Base-by-base conservation (phyloP, 2,888 invertebrate genomes). In the Torymus tubicola region DNA sequence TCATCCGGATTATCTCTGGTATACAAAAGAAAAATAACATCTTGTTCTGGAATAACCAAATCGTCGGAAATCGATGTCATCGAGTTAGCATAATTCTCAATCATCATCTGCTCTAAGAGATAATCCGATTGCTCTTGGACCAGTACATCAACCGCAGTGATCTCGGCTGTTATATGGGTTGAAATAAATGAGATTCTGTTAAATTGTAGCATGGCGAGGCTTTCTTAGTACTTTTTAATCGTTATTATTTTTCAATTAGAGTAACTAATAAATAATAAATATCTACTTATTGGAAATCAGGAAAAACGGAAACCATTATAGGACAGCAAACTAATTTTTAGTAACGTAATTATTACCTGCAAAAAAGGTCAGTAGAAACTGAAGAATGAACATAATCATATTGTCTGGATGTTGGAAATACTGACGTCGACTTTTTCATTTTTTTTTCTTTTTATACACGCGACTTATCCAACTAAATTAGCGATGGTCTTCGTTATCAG, bases 11-110 rank as follows among this genome's bases (percentile, higher is more conserved):
- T 87, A 4, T 84, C 73, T 21, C 82, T 85, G 0, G 89, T 88
- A 78, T 84, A 89, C 5, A 90, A 83, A 77, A 85, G 82, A 78
- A 89, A 87, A 14, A 78, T 82, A 4, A 88, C 77, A 31, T 86
- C 85, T 2, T 78, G 76, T 0, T 86, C 86, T 0, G 85, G 77
- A 12, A 81, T 53, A 14, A 75, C 55, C 11, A 65, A 73, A 78
- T 82, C 82, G 2, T 83, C 82, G 60, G 72, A 60, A 53, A 69
- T 21, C 24, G 58, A 52, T 50, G 75, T 31, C 14, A 82, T 14
- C 13, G 85, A 84, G 78, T 80, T 85, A 8, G 83, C 14, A 10
- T 84, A 74, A 31, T 72, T 82, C 8, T 85, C 82, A 55, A 84
- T 12, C 16, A 86, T 42, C 14, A 55, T 53, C 67, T 86, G 80